Evolutionary conservation across 1,140 invertebrate genomes (phyloP).

Genomic region (Adoxophyes honmai): DNA sequence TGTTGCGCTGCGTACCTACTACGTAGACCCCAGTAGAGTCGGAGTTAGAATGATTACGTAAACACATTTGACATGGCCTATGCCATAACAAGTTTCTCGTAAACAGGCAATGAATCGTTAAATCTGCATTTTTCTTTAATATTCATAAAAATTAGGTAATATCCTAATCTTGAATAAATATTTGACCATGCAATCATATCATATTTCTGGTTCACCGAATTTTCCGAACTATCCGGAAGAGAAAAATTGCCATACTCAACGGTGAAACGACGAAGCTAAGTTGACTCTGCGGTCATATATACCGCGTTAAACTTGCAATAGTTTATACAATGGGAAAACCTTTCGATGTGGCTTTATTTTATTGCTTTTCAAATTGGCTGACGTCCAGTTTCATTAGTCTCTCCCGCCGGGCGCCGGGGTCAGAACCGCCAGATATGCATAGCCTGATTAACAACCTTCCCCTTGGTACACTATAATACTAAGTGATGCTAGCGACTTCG

Average conservation of each 20-base stretch:
- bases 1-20: too few relatives aligned
- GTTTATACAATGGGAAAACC: neutral
- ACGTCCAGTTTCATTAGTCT: neutral
- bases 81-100: neutral
- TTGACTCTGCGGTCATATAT: too few relatives aligned
- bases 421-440: too few relatives aligned
- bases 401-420: neutral
- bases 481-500: too few relatives aligned
- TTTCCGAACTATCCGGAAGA: too few relatives aligned
- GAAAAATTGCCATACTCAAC: too few relatives aligned
- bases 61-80: neutral
- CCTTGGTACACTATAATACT: too few relatives aligned
- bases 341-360: neutral
- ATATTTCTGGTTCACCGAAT: neutral
- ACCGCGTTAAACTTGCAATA: too few relatives aligned
- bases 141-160: slow-evolving; percentile 7
- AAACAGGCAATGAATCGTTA: neutral
- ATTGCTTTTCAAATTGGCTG: neutral
- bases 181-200: neutral
- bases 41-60: neutral
- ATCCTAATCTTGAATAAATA: neutral
- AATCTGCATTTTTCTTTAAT: neutral
- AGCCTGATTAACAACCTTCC: too few relatives aligned
- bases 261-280: too few relatives aligned
- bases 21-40: too few relatives aligned